Evolutionary conservation across 23 tunicate genomes (phyloP).

Genomic region (Trididemnum clinides): DNA sequence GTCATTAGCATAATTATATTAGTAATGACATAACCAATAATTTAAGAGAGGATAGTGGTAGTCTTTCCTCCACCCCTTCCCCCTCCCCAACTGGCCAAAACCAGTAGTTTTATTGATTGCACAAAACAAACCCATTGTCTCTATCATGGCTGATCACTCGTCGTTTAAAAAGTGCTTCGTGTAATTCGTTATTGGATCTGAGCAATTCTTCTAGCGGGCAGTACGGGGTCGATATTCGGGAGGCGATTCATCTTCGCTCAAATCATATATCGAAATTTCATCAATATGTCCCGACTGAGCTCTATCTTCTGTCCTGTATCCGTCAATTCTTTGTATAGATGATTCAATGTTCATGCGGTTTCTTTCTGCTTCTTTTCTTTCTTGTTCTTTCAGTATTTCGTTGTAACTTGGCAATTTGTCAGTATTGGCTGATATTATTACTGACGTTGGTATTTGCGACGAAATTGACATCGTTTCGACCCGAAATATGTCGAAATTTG

Average conservation of each 20-base stretch:
- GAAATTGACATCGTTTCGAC: background rate
- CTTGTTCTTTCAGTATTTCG: background rate
- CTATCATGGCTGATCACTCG: no score
- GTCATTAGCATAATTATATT: no score
- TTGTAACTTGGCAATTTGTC: slow-evolving; percentile 10
- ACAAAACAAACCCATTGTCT: no score
- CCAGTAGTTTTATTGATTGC: no score
- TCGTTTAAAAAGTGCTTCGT: background rate
- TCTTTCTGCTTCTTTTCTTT: background rate
- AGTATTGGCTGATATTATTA: background rate
- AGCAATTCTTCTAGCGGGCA: no score
- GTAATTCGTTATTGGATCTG: no score
- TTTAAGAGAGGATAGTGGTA: no score
- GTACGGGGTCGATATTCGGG: background rate
- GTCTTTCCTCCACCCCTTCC: no score
- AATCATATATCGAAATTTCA: background rate
- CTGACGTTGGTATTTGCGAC: background rate
- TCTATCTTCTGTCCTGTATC: background rate
- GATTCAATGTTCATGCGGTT: no score
- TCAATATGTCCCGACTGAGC: background rate
- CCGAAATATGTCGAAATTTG: background rate
- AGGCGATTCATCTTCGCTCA: background rate
- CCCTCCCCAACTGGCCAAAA: no score
- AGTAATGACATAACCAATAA: no score
- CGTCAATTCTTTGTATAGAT: no score